Evolutionary conservation across 2,888 invertebrate species (phyloP).

Genomic region (Synergus japonicus): DNA sequence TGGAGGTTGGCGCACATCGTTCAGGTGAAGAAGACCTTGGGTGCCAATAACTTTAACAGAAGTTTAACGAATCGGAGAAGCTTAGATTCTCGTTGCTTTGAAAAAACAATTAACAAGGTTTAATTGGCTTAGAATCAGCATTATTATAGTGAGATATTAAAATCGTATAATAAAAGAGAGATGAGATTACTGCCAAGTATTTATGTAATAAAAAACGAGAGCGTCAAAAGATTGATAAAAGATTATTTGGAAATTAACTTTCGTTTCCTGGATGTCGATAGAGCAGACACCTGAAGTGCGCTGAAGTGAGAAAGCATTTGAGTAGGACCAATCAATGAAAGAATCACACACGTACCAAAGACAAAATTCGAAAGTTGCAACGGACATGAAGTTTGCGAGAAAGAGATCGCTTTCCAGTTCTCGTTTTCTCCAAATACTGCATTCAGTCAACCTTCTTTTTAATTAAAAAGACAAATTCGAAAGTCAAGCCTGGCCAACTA

Average conservation of each 20-base stretch:
- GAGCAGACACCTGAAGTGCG: not conserved
- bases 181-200: not conserved
- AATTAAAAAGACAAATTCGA: constrained; percentile 46
- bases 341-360: constrained; percentile 22
- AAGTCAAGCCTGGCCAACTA: constrained; percentile 44
- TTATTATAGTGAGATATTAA: not conserved
- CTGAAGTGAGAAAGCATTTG: constrained; percentile 1
- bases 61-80: not conserved
- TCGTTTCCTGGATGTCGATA: not conserved
- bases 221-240: not conserved
- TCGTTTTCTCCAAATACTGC: constrained; percentile 42
- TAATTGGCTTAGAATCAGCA: not conserved
- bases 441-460: constrained; percentile 19
- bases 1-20: not conserved
- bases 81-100: not conserved
- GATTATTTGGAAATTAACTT: constrained; percentile 14
- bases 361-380: constrained; percentile 27
- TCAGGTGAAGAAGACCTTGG: not conserved
- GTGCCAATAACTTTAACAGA: not conserved
- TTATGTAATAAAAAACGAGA: not conserved
- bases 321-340: constrained; percentile 29
- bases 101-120: not conserved
- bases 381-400: not conserved
- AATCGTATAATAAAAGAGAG: not conserved
- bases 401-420: constrained; percentile 42